Evolutionary conservation across 2,113 vertebrate genomes (phyloP).

Genomic region (Oncorhynchus nerka): DNA sequence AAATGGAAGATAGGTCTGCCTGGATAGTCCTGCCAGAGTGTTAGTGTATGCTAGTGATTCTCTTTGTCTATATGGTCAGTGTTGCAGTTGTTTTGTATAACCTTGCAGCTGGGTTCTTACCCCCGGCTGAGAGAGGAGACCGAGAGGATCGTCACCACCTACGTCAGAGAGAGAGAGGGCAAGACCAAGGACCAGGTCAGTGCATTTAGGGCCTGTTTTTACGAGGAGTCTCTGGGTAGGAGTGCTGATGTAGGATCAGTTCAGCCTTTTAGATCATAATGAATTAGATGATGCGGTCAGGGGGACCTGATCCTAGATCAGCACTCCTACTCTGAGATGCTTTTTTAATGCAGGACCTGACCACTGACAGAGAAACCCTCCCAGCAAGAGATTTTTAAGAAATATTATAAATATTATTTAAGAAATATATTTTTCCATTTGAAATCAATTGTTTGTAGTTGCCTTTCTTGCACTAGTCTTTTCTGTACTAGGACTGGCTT

Average conservation of each 20-base stretch:
- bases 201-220: not conserved
- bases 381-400: not conserved
- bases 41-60: slow-evolving; percentile 14
- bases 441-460: too few relatives aligned
- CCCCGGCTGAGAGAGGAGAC: slow-evolving; percentile 92
- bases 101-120: slow-evolving; percentile 86
- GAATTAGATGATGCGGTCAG: too few relatives aligned
- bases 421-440: too few relatives aligned
- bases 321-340: too few relatives aligned
- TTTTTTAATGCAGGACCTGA: not conserved
- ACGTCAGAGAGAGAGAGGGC: slow-evolving; percentile 90
- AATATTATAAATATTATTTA: too few relatives aligned
- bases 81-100: slow-evolving; percentile 56
- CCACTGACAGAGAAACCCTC: not conserved
- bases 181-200: slow-evolving; percentile 94
- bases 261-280: too few relatives aligned
- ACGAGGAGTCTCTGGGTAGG: too few relatives aligned
- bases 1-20: slow-evolving; percentile 47
- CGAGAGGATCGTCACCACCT: slow-evolving; percentile 90
- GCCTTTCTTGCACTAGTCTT: too few relatives aligned
- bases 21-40: slow-evolving; percentile 37
- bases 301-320: too few relatives aligned
- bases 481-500: too few relatives aligned
- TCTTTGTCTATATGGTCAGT: slow-evolving; percentile 26
- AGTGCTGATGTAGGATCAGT: too few relatives aligned